Base-by-base conservation (phyloP, 2,888 invertebrate species). In the Auanema freiburgensis region DNA sequence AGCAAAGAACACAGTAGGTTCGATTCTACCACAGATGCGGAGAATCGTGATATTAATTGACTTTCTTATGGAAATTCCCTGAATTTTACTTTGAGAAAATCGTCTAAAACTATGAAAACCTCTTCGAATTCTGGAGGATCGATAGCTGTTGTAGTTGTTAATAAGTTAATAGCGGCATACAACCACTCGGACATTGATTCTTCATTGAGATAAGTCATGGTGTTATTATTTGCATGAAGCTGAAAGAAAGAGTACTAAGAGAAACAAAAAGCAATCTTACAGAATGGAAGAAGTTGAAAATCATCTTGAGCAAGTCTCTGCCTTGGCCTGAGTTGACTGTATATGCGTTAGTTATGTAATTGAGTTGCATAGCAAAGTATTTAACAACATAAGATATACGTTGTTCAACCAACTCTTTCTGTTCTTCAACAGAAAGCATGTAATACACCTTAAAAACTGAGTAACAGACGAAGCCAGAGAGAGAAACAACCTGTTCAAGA, bases 401-500 rank as follows among this genome's bases (percentile, higher is more conserved):
- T 8, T 65, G 65, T 33, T 55, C 54, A 43, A 67, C 25, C 52
- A 67, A 41, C 6, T 55, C 49, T 40, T 40, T 43, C 62, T 67
- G 67, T 16, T 67, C 67, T 8, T 57, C 59, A n/a, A 52, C 63
- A 23, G 33, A 25, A 44, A 67, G 52, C 52, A 67, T 57, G 41
- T 42, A 65, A 8, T n/a, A 24, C 11, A 67, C 43, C 55, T 64
- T 42, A 2, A 53, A 24, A 6, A 23, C 2, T 24, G 11, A n/a
- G 11, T 11, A n/a, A 51, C 18, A 11, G 12, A 14, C 16, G 12
- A n/a, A n/a, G 11, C 11, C 51, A 51, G 12, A 43, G 43, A 43
- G 43, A 43, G n/a, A 43, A 43, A 43, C 11, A 43, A 57, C 46
- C 16, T 56, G 23, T 40, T 64, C 59, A 8, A 64, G 24, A 21